Evolutionary conservation across 2,888 invertebrate genomes (phyloP).

Genomic region (Pachliopta kotzebuea): DNA sequence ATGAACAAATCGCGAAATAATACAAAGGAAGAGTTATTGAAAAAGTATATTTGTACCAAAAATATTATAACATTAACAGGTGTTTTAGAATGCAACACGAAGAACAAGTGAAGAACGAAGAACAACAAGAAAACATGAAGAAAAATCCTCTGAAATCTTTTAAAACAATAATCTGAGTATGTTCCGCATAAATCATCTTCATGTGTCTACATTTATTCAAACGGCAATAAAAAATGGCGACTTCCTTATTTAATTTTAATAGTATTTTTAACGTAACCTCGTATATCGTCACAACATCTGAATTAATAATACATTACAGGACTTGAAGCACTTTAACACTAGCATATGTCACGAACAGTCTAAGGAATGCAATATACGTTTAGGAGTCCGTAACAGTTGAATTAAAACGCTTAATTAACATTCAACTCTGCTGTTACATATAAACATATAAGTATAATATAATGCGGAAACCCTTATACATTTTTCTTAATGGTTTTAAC

Average conservation of each 20-base stretch:
- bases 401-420: neutral
- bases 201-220: neutral
- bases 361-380: slow-evolving; percentile 2
- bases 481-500: too few relatives aligned
- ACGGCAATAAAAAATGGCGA: neutral
- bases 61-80: too few relatives aligned
- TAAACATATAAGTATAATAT: too few relatives aligned
- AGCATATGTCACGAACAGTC: neutral
- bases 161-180: neutral
- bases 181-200: neutral
- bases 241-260: neutral
- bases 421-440: neutral
- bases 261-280: neutral
- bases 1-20: too few relatives aligned
- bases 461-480: too few relatives aligned
- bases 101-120: too few relatives aligned
- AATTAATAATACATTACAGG: neutral
- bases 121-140: too few relatives aligned
- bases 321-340: slow-evolving; percentile 1
- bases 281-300: neutral
- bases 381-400: neutral
- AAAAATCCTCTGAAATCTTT: neutral
- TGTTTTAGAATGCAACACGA: too few relatives aligned
- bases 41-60: too few relatives aligned
- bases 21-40: too few relatives aligned